Base-by-base conservation (phyloP, 2,888 invertebrate species). In the Bombyx huttoni region DNA sequence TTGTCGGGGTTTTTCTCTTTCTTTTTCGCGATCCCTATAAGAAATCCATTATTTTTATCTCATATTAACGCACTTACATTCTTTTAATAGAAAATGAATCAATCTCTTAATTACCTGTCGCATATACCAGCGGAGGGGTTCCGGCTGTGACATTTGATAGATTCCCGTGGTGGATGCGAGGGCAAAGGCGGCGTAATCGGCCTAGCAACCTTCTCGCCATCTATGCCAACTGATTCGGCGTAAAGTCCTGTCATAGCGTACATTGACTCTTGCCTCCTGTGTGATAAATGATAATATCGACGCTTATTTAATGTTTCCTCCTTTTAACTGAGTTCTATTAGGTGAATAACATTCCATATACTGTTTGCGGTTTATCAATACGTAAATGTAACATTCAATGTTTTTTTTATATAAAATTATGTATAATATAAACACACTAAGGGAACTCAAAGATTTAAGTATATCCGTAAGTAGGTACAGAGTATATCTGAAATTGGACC, bases 231-330 rank as follows among this genome's bases (percentile, higher is more conserved):
- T 40, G 91, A 91, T 71, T 94, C 94, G 56, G 94, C 93, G 77
- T 95, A 95, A 54, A 95, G 88, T 35, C 95, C 95, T 48, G 95
- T 95, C 94, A 95, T 94, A 62, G 95, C 94, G 80, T 95, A 95
- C 94, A 95, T 95, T 68, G 95, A 95, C 81, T 95, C 95, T 90
- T 95, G 95, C 79, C 94, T 91, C 73, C 94, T 91, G 78, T 47
- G 45, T 34, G 47, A 14, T 13, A 35, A 51, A 34, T 35, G 8
- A 34, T 5, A 10, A 40, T 40, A 10, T 40, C 2, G 8, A 40
- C 40, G 8, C 7, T 8, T 40, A 12, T 24, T 24, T 24, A 24
- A 24, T 24, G 24, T 24, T 24, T 24, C 2, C 1, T 24, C 24
- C 24, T 24, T 24, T 5, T 3, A 24, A 24, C 24, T 24, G 2